Evolutionary conservation across 1,140 invertebrate genomes (phyloP), one percentile per base, ranked within the genome.

Genomic region (Pygmarrhopalites habei): DNA sequence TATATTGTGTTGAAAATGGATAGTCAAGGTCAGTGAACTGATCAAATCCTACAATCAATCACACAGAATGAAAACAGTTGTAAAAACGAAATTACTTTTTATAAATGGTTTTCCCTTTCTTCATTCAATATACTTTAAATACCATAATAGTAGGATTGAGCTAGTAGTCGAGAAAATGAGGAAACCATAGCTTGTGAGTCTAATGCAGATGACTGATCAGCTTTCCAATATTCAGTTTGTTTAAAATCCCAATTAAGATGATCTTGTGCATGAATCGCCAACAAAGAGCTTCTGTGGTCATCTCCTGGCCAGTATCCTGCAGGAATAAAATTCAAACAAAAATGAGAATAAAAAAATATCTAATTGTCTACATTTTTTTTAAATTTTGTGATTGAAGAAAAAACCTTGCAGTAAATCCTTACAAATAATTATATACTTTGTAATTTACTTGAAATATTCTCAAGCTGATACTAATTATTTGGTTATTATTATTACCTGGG

Each of bases 1-100:
- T 76, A 2, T 85, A 86, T 81, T 95, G 92, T 30, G 86, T 87
- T 5, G 85, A 81, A 29, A 95, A 74, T 15, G 93, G 93, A 75
- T 95, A 95, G 0, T 88, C 92, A 5, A 94, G 68, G 58, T 95
- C 91, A 72, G 89, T 85, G 67, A 81, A 89, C 5, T 86, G 87
- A 53, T 86, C 88, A 74, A 97, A 97, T 49, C 93, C 85, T 86
- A 66, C 28, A 23, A 35, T 17, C 46, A 61, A n/a, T n/a, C n/a
- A 44, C 21, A 32, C n/a, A 47, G 19, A 47, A 26, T 49, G 25
- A n/a, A n/a, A n/a, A n/a, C n/a, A n/a, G n/a, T n/a, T n/a, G n/a
- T n/a, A n/a, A n/a, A n/a, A n/a, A n/a, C n/a, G n/a, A n/a, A n/a
- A n/a, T n/a, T n/a, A n/a, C n/a, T n/a, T n/a, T n/a, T n/a, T n/a